phyloP scores from a whole-genome alignment of 2,797 vertebrate genomes.

The Girardinus metallicus region DNA sequence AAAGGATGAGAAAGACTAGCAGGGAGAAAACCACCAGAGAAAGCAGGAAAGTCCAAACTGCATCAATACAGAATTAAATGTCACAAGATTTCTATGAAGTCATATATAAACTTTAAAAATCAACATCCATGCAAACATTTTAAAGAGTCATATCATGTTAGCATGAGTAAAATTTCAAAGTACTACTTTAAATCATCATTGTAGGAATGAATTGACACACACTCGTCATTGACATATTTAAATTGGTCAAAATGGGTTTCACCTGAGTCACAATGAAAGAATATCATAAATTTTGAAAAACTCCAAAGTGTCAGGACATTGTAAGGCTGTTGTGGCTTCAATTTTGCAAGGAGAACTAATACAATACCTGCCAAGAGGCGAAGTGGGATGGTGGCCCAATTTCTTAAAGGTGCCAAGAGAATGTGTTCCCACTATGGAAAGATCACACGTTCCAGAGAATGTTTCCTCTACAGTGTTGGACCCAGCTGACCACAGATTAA shows the following conservation, averaged over 20 bases:
- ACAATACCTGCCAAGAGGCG: neutral
- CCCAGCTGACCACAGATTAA: neutral
- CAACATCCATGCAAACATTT: conserved; percentile 1
- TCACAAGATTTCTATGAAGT: neutral
- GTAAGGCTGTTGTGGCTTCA: neutral
- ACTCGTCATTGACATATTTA: neutral
- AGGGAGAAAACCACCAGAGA: conserved; percentile 83
- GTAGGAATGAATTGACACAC: neutral
- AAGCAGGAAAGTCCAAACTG: conserved; percentile 53
- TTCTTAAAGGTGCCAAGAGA: neutral
- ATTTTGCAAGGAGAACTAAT: neutral
- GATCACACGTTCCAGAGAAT: neutral
- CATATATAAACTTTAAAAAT: neutral
- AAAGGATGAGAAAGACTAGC: conserved; percentile 89
- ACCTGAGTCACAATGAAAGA: neutral
- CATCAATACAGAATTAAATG: neutral
- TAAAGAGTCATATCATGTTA: neutral
- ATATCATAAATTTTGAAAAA: neutral
- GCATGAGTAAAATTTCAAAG: neutral
- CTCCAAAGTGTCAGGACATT: neutral
- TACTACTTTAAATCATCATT: neutral
- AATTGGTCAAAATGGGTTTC: neutral
- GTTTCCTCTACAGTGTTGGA: neutral
- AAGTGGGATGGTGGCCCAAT: neutral
- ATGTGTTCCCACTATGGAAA: neutral